These are phyloP conservation scores for Epinephelus awoara DNA, from an alignment of 2,797 vertebrate species.

Conservation along the genomic window DNA sequence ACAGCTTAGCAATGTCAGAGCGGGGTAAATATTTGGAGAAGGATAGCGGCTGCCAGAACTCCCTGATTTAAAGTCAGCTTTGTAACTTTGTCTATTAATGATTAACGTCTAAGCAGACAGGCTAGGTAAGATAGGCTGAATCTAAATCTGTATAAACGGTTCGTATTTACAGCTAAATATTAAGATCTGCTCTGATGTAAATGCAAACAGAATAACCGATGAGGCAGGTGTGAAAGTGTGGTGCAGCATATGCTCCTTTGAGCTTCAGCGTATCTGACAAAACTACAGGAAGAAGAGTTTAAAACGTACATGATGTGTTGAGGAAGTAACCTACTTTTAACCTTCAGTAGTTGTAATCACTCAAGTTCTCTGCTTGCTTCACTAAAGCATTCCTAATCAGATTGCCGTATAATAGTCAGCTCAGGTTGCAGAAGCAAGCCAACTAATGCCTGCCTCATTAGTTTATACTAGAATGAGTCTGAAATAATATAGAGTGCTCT, in stretches of 20 bases:
- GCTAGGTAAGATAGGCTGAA: conserved; percentile 25
- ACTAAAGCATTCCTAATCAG: conserved; percentile 30
- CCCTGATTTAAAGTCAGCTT: conserved; percentile 70
- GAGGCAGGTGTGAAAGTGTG: conserved; percentile 1
- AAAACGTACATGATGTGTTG: neutral
- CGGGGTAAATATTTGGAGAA: conserved; percentile 82
- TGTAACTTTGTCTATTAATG: conserved; percentile 66
- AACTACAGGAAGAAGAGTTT: neutral
- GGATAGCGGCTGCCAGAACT: conserved; percentile 70
- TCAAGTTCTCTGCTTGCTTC: conserved; percentile 20
- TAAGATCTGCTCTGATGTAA: conserved; percentile 1
- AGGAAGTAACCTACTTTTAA: conserved; percentile 37
- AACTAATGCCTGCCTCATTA: conserved; percentile 38
- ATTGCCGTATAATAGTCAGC: conserved; percentile 13
- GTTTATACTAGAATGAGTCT: conserved; percentile 39
- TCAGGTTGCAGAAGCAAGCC: conserved; percentile 36
- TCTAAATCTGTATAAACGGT: conserved; percentile 36
- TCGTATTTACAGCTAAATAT: conserved; percentile 22
- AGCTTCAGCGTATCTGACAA: neutral
- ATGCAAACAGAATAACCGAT: neutral
- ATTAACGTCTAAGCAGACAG: conserved; percentile 62
- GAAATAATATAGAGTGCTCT: conserved; percentile 33
- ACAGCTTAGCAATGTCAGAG: conserved; percentile 75
- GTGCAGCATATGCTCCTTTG: neutral
- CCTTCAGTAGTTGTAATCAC: conserved; percentile 10